Evolutionary conservation across 37 sponge, comb jelly and placozoan species (phyloP).

Genomic region (Diacarnus erythraeanus): DNA sequence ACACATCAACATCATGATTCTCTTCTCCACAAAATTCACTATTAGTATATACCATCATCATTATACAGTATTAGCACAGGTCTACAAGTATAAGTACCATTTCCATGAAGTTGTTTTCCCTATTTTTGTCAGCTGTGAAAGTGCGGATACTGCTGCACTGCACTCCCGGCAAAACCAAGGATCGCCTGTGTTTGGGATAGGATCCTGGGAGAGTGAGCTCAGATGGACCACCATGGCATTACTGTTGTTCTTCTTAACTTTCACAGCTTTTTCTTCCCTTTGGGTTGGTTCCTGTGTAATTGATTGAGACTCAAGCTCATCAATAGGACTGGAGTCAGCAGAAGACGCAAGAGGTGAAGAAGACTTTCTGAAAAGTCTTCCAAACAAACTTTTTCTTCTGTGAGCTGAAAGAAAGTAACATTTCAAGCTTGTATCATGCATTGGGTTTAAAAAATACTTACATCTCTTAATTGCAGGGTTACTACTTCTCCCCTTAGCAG

Average conservation of each 20-base stretch:
- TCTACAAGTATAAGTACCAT: conserved; percentile 56
- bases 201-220: conserved; percentile 64
- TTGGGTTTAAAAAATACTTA: no score
- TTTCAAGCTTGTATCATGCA: no score
- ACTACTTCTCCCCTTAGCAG: background rate
- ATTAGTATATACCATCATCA: background rate
- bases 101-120: conserved; percentile 60
- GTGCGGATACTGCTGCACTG: conserved; percentile 60
- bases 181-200: conserved; percentile 22
- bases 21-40: conserved; percentile 91
- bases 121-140: conserved; percentile 55
- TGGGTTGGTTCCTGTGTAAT: conserved; percentile 23
- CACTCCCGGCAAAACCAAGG: conserved; percentile 65
- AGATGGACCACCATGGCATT: conserved; percentile 79
- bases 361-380: conserved; percentile 33
- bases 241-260: conserved; percentile 53
- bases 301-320: conserved; percentile 2
- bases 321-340: background rate
- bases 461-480: no score
- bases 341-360: background rate
- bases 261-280: conserved; percentile 73
- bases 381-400: conserved; percentile 35
- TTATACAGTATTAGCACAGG: background rate
- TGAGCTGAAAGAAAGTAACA: no score
- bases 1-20: conserved; percentile 59